A percentile compares a stretch with the other conserved stretches of the same genome.
phyloP scores from a whole-genome alignment of 35 echinoderm and acorn worm genomes.

The Lytechinus pictus region DNA sequence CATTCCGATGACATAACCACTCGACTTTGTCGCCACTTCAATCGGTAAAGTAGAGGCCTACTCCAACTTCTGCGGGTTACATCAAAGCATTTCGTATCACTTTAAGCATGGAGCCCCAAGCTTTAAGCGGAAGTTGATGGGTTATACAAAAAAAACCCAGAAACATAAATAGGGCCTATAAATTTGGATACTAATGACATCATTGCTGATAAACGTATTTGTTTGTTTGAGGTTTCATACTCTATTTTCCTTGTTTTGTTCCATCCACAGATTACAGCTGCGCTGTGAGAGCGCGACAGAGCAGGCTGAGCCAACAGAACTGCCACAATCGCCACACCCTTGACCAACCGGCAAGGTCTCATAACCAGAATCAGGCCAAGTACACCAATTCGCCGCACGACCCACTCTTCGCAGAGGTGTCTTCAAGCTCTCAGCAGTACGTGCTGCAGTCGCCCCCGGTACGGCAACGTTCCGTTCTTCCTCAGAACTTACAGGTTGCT shows the following conservation, averaged over 20 bases:
- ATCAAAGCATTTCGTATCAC: too few relatives aligned
- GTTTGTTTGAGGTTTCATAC: not conserved
- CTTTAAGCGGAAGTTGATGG: too few relatives aligned
- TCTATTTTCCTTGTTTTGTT: not conserved
- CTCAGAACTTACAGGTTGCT: not conserved
- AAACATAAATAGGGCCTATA: not conserved
- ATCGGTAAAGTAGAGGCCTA: too few relatives aligned
- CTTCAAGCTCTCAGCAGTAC: not conserved
- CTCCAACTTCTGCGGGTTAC: too few relatives aligned
- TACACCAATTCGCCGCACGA: not conserved
- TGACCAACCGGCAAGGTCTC: not conserved
- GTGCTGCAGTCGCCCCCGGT: not conserved
- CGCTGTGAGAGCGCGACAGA: conserved; percentile 20
- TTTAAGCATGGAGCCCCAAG: too few relatives aligned
- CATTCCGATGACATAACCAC: too few relatives aligned
- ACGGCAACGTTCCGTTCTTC: not conserved
- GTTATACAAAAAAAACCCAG: not conserved
- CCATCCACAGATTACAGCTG: conserved; percentile 27
- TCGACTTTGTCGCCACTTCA: too few relatives aligned
- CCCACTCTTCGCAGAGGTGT: not conserved
- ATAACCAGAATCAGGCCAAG: not conserved
- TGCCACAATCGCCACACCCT: not conserved
- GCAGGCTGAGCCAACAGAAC: not conserved
- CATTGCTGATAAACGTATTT: not conserved
- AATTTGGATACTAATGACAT: not conserved